These are phyloP conservation scores for Merluccius polli DNA, from an alignment of 2,797 vertebrate genomes.

Conservation along the genomic window DNA sequence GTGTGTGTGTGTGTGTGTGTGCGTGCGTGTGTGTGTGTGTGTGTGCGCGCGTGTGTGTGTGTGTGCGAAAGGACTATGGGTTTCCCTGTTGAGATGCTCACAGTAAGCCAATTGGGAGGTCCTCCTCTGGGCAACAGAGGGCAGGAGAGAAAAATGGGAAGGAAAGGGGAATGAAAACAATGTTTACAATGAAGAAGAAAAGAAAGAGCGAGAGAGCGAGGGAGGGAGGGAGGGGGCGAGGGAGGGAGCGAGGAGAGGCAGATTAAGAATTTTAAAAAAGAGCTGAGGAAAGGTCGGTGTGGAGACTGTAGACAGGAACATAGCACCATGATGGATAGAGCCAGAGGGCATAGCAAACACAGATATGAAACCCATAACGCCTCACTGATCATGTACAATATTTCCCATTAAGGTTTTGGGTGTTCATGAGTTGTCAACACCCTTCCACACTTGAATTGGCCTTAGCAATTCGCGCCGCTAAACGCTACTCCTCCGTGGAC, in stretches of 20 bases:
- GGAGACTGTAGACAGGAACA: background rate
- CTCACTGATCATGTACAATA: background rate
- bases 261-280: background rate
- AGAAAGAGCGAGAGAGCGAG: background rate
- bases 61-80: too few species aligned
- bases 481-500: background rate
- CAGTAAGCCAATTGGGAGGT: background rate
- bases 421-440: background rate
- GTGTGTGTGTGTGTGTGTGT: background rate
- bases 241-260: constrained; percentile 23
- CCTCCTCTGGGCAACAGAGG: background rate
- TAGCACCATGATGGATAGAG: background rate
- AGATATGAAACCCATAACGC: background rate
- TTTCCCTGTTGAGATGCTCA: background rate
- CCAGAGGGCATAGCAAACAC: background rate
- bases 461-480: background rate
- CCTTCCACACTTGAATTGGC: background rate
- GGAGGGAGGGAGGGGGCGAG: constrained; percentile 8
- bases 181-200: background rate
- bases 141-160: background rate
- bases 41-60: background rate
- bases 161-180: background rate
- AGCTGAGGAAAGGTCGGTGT: background rate
- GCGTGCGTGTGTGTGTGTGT: background rate
- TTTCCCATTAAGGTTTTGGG: background rate